Conservation (phyloP, 2,888 invertebrate genomes). For the Himalopsyche anomala region DNA sequence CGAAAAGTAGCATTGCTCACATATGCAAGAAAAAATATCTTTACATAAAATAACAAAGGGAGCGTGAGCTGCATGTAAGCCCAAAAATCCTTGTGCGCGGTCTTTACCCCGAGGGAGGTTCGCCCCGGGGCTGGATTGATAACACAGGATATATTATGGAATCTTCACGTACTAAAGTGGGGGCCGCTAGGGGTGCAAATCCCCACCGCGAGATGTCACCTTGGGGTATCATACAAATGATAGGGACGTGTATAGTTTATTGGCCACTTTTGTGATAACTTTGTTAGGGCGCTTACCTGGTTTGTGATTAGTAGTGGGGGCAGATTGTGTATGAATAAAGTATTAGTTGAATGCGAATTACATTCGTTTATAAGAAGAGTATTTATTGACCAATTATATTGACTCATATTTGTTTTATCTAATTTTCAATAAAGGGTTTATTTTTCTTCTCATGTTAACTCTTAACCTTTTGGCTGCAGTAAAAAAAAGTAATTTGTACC, state of each 20-base stretch:
- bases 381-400: no score
- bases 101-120: slow-evolving; percentile 34
- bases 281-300: not conserved
- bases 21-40: slow-evolving; percentile 7
- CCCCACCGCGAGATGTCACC: slow-evolving; percentile 22
- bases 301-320: not conserved
- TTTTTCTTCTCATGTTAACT: no score
- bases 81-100: slow-evolving; percentile 15
- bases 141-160: slow-evolving; percentile 29
- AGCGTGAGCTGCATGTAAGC: slow-evolving; percentile 5
- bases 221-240: slow-evolving; percentile 34
- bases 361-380: no score
- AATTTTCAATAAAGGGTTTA: no score
- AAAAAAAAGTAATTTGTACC: no score
- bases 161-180: slow-evolving; percentile 34
- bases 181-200: slow-evolving; percentile 24
- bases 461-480: no score
- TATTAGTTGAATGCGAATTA: no score
- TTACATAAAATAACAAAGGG: slow-evolving; percentile 20
- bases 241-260: slow-evolving; percentile 22
- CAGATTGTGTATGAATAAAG: not conserved
- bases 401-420: no score
- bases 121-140: slow-evolving; percentile 20
- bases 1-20: not conserved
- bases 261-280: slow-evolving; percentile 32